A percentile compares a stretch with the other conserved stretches of the same genome.
Conservation (phyloP, 2,888 invertebrate genomes). For the Himalopsyche kuldschensis region DNA sequence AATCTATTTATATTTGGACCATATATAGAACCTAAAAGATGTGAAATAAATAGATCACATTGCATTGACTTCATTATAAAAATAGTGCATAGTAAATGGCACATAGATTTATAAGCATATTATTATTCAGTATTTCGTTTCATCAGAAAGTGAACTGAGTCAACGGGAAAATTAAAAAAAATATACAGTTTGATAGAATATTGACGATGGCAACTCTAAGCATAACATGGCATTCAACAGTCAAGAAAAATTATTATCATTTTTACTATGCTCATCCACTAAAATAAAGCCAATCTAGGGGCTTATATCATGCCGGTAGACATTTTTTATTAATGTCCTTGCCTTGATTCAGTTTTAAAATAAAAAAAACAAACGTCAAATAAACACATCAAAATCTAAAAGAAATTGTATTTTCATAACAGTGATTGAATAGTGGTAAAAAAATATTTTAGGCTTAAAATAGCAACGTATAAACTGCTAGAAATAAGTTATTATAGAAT, state of each 20-base stretch:
- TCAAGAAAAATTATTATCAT: no score
- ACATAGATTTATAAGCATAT: not conserved
- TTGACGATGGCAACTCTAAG: no score
- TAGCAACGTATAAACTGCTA: not conserved
- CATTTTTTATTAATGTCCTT: not conserved
- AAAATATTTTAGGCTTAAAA: not conserved
- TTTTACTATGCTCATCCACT: no score
- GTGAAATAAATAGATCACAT: not conserved
- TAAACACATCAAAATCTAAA: not conserved
- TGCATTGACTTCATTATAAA: not conserved
- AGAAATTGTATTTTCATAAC: not conserved
- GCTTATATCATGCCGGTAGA: no score
- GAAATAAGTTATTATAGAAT: not conserved
- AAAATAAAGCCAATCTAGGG: no score
- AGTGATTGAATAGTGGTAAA: not conserved
- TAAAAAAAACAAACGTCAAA: not conserved
- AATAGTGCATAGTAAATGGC: not conserved
- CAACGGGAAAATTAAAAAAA: not conserved
- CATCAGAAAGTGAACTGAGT: not conserved
- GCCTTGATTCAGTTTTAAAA: not conserved
- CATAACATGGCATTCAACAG: no score
- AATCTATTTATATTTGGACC: not conserved
- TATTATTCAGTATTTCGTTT: not conserved
- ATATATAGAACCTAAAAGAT: not conserved
- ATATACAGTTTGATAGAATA: no score